Evolutionary conservation across 2,113 vertebrate species (phyloP), one percentile per base, ranked within the genome.

Genomic region (Camelus bactrianus): DNA sequence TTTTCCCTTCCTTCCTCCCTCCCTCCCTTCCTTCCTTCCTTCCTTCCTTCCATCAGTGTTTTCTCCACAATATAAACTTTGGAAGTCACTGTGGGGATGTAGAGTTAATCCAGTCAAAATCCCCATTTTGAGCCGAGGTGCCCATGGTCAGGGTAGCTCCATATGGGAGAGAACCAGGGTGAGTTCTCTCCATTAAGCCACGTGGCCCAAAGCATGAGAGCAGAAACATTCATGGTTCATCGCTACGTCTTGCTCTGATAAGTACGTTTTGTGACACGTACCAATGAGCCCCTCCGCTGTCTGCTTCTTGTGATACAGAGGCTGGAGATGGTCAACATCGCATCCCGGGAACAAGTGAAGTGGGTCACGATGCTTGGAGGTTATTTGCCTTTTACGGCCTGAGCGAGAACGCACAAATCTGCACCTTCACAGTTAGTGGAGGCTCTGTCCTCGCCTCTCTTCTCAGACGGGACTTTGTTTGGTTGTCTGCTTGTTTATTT

Each of bases 121-220:
- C 20, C 48, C 79, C 58, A 50, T 50, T 86, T 32, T 73, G 72
- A 73, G 35, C 19, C 60, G 83, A 7, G 65, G 13, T 42, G 38
- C n/a, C 19, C 26, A 26, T 22, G 48, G 24, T 17, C 24, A 76
- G 19, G 48, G 19, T 46, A n/a, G 65, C 38, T 28, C 15, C 38
- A 42, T 42, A 42, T 4, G 38, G 86, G 30, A 58, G 32, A 54
- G 2, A n/a, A 12, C 48, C 30, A 9, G 1, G 0, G 20, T 2
- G 32, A 28, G 4, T n/a, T 24, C 15, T 3, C 5, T 0, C 30
- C 7, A 0, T 3, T 19, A 24, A 48, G 46, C 24, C 19, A n/a
- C 1, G 0, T 6, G 28, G 16, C 62, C 35, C 3, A 2, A 42
- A 2, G 20, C 32, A 1, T 0, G 0, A 35, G 12, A 52, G 38